Conservation (phyloP, 1,140 invertebrate genomes). For the Achroia grisella region DNA sequence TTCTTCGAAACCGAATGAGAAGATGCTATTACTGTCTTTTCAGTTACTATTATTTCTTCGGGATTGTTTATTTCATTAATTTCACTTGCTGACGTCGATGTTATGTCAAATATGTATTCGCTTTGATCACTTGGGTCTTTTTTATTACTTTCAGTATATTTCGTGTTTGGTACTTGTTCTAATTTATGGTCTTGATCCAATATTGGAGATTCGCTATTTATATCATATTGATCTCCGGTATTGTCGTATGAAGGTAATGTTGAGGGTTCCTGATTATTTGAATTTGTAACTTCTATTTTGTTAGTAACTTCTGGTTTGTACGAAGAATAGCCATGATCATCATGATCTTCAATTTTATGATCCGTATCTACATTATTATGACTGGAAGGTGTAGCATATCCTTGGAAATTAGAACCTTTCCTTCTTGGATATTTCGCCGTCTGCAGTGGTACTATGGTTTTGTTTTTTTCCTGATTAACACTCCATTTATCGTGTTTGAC, state of each 20-base stretch:
- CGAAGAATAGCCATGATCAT: conserved; percentile 11
- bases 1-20: conserved; percentile 27
- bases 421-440: conserved; percentile 30
- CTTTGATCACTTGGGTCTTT: conserved; percentile 33
- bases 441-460: conserved; percentile 18
- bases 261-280: not conserved
- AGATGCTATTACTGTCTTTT: conserved; percentile 26
- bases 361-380: conserved; percentile 19
- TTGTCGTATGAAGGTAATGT: conserved; percentile 7
- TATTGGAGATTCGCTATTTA: conserved; percentile 5
- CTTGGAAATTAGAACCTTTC: conserved; percentile 60
- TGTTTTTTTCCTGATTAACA: conserved; percentile 27
- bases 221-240: conserved; percentile 8
- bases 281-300: not conserved
- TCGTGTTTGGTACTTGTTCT: not conserved
- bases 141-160: conserved; percentile 8
- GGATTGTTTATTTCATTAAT: conserved; percentile 24
- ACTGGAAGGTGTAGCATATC: conserved; percentile 37
- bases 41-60: conserved; percentile 25
- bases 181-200: conserved; percentile 14
- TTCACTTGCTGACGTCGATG: conserved; percentile 19
- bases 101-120: conserved; percentile 49
- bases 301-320: not conserved
- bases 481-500: conserved; percentile 61
- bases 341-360: conserved; percentile 21